Evolutionary conservation across 2,113 vertebrate species (phyloP), one percentile per base, ranked within the genome.

Genomic region (Cyanocitta stelleri): DNA sequence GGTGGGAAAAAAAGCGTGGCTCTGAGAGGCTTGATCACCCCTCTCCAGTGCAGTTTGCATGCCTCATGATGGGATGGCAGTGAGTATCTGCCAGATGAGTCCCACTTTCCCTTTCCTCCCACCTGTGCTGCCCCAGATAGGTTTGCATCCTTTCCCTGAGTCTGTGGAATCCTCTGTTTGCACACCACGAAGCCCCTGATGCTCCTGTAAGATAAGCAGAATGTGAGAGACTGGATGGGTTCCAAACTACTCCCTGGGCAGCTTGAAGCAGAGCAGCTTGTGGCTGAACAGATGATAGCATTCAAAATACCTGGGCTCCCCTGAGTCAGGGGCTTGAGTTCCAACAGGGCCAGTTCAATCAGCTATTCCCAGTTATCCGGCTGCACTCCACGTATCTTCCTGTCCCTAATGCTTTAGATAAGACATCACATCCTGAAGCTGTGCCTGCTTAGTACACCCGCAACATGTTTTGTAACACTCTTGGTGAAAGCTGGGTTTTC

Each of bases 11-110:
- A 86, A 7, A 6, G 0, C 26, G 84, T n/a, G 48, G 12, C 22
- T 80, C 32, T 64, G n/a, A 80, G 41, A 17, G 11, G 24, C 7
- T 76, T 0, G 0, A 15, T 74, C 20, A 54, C 22, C 49, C 9
- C 27, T 78, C 8, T 16, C 8, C 4, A 6, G 18, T 7, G 46
- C 46, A 58, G 74, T 56, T 51, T 41, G 16, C 43, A 13, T 9
- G 12, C 27, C 18, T 79, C 0, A 0, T 6, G 32, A 51, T 46
- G 64, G n/a, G 59, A 22, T 3, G 3, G 58, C 72, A 89, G 27
- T 1, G 3, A 56, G 7, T 21, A 17, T 29, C 8, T 54, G 29
- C 59, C 3, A 1, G 24, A 44, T 68, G 39, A 75, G 80, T 15
- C 52, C 13, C 21, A 13, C 69, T 93, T 63, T 29, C n/a, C 24